phyloP scores from a whole-genome alignment of 1,140 invertebrate genomes.

The Chionoecetes opilio region DNA sequence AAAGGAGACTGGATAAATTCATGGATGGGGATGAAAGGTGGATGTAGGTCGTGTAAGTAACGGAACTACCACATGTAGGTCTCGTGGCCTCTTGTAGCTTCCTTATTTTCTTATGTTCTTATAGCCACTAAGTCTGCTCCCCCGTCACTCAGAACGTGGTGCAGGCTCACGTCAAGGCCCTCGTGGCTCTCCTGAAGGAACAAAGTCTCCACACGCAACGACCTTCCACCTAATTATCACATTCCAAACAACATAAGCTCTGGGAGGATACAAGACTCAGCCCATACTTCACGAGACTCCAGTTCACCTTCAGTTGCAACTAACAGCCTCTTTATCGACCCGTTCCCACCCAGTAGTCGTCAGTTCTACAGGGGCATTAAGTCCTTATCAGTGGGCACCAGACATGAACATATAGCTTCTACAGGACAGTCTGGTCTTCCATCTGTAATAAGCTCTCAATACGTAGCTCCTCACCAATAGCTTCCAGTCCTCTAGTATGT shows the following conservation, averaged over 20 bases:
- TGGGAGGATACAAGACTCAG: neutral
- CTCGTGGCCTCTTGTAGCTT: no score
- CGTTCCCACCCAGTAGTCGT: neutral
- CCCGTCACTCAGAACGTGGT: conserved; percentile 51
- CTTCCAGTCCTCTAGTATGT: neutral
- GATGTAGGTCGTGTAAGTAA: no score
- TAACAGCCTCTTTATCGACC: no score
- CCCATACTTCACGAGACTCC: neutral
- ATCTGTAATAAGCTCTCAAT: neutral
- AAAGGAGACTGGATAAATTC: no score
- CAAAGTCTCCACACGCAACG: neutral
- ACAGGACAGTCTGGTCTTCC: no score
- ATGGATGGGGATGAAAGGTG: no score
- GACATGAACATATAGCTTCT: neutral
- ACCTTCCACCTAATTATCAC: neutral
- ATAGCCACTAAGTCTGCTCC: no score
- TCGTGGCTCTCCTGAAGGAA: conserved; percentile 45
- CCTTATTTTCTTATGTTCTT: no score
- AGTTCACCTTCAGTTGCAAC: no score
- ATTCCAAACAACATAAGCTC: neutral
- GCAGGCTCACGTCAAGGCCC: conserved; percentile 58
- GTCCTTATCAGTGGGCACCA: neutral
- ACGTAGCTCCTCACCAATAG: neutral
- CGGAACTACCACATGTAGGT: no score
- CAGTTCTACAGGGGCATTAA: neutral